A percentile compares a stretch with the other conserved stretches of the same genome.
Conservation (phyloP, 1,140 invertebrate species). For the Brachionus angularis region DNA sequence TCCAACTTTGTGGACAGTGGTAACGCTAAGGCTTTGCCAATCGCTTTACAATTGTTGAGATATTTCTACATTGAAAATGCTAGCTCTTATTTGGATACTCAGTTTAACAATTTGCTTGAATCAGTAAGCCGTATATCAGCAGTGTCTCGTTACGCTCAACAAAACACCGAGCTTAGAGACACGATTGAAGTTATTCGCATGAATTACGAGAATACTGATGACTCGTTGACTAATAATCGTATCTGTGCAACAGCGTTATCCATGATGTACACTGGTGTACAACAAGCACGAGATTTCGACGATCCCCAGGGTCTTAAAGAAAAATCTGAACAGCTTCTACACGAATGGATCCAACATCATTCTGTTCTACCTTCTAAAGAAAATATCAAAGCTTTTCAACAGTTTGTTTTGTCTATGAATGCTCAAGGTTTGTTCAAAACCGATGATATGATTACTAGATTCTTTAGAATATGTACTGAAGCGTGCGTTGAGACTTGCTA, state of each 20-base stretch:
- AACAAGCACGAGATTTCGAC: conserved; percentile 77
- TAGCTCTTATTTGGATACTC: neutral
- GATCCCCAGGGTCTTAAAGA: conserved; percentile 88
- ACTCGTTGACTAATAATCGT: conserved; percentile 48
- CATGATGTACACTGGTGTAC: conserved; percentile 85
- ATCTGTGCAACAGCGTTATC: conserved; percentile 63
- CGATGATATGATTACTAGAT: conserved; percentile 91
- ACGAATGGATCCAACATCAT: conserved; percentile 90
- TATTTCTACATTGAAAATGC: conserved; percentile 71
- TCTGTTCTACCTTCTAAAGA: conserved; percentile 73
- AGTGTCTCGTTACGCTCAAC: neutral
- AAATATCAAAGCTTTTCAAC: conserved; percentile 83
- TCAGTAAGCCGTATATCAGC: conserved; percentile 23
- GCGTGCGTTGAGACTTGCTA: conserved; percentile 75
- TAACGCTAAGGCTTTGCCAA: conserved; percentile 75
- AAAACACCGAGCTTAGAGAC: conserved; percentile 45
- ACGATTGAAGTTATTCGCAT: conserved; percentile 51
- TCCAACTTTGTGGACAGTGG: conserved; percentile 79
- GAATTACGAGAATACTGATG: conserved; percentile 46
- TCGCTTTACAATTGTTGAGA: conserved; percentile 85
- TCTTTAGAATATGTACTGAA: conserved; percentile 92
- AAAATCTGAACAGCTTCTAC: conserved; percentile 85
- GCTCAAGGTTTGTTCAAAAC: conserved; percentile 91
- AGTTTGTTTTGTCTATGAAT: conserved; percentile 74
- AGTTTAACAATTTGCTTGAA: conserved; percentile 39